Evolutionary conservation across 2,888 invertebrate species (phyloP).

Genomic region (Heliconius charithonia): DNA sequence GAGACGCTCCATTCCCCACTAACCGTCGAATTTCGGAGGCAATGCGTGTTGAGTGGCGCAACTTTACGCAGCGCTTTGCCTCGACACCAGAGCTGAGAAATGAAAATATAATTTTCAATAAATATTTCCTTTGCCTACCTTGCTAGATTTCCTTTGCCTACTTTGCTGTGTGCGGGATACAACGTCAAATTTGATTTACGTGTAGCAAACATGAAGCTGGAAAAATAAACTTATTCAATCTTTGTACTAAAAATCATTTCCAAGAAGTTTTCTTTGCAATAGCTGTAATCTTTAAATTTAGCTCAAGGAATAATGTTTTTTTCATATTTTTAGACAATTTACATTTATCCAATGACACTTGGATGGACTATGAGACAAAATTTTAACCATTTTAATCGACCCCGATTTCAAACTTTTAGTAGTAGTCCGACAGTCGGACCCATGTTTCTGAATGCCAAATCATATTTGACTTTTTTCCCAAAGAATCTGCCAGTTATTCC

Average conservation of each 20-base stretch:
- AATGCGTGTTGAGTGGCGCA: too few relatives aligned
- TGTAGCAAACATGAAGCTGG: too few relatives aligned
- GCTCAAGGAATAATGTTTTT: not conserved
- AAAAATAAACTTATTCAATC: not conserved
- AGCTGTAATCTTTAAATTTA: not conserved
- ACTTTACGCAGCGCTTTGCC: too few relatives aligned
- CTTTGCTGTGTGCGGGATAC: too few relatives aligned
- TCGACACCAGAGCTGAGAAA: too few relatives aligned
- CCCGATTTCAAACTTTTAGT: slow-evolving; percentile 12
- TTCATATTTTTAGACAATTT: not conserved
- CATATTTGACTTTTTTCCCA: slow-evolving; percentile 8
- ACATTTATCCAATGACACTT: not conserved
- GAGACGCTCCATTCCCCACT: too few relatives aligned
- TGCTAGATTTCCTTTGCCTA: too few relatives aligned
- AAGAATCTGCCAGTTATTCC: slow-evolving; percentile 18
- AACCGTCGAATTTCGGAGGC: too few relatives aligned
- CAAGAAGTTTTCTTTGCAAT: not conserved
- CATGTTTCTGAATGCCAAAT: slow-evolving; percentile 19
- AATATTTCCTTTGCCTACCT: too few relatives aligned
- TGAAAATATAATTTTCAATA: too few relatives aligned
- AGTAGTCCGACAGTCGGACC: slow-evolving; percentile 6
- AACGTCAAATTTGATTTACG: too few relatives aligned
- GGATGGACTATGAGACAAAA: slow-evolving; percentile 1
- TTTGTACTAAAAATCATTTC: not conserved
- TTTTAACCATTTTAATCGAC: not conserved